Conservation (phyloP, 2,113 vertebrate genomes). For the Loxodonta africana region DNA sequence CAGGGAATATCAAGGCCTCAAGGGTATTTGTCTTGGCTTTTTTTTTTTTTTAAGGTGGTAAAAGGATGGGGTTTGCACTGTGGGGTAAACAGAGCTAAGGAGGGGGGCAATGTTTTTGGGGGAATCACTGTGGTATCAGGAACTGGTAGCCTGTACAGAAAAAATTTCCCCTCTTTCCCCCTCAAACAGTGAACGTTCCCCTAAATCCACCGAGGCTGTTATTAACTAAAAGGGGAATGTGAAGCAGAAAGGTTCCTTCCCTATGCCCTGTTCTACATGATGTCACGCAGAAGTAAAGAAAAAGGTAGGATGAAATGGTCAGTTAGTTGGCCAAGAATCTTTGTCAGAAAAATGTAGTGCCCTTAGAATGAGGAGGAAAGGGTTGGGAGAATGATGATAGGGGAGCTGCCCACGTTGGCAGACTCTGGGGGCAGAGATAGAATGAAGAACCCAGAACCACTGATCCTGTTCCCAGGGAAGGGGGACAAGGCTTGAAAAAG, state of each 20-base stretch:
- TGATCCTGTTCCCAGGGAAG: not conserved
- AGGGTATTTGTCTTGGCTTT: not conserved
- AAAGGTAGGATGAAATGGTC: not conserved
- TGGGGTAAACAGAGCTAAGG: not conserved
- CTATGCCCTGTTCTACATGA: rapidly evolving
- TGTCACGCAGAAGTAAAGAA: not conserved
- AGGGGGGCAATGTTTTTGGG: too few species aligned
- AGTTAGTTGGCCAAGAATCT: not conserved
- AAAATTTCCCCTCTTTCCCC: too few species aligned
- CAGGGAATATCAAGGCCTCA: not conserved
- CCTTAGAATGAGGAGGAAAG: not conserved
- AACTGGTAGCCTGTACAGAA: not conserved
- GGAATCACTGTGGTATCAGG: not conserved
- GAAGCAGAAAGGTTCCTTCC: not conserved
- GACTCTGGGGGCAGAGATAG: not conserved
- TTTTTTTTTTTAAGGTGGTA: not conserved
- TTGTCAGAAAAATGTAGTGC: not conserved
- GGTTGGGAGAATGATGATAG: not conserved
- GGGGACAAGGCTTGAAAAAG: not conserved
- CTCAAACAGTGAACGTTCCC: not conserved
- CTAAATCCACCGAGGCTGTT: not conserved
- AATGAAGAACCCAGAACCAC: not conserved
- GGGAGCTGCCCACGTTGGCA: not conserved
- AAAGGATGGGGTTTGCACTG: not conserved
- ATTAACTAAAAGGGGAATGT: not conserved